A percentile compares a stretch with the other conserved stretches of the same genome.
These are phyloP conservation scores for Pseudococcus jackbeardsleyi DNA, from an alignment of 2,888 invertebrate genomes.

Conservation along the genomic window DNA sequence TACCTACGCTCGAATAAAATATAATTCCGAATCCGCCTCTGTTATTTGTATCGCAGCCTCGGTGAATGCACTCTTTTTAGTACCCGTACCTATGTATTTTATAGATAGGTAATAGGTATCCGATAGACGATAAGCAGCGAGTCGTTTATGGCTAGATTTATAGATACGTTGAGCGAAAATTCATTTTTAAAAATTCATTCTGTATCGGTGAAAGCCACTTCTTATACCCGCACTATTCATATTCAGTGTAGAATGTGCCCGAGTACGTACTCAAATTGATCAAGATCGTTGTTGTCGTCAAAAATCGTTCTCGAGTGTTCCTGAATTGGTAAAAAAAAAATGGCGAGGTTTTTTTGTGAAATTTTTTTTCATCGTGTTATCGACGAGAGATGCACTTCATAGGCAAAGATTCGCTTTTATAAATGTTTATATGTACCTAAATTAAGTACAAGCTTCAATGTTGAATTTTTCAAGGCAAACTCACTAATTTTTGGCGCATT, in stretches of 20 bases:
- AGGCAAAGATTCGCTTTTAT: not conserved
- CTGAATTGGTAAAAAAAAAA: not conserved
- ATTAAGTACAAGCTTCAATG: not conserved
- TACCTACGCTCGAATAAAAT: not conserved
- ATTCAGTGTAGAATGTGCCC: not conserved
- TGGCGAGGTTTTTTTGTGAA: not conserved
- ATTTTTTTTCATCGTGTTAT: constrained; percentile 10
- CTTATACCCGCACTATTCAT: not conserved
- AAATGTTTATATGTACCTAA: not conserved
- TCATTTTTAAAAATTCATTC: constrained; percentile 6
- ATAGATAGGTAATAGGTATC: not conserved
- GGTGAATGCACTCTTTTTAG: constrained; percentile 30
- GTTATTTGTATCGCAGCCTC: not conserved
- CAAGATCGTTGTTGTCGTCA: not conserved
- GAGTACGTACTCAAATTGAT: not conserved
- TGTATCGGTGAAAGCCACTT: not conserved
- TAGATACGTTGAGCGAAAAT: constrained; percentile 9
- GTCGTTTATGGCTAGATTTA: constrained; percentile 8
- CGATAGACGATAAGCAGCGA: not conserved
- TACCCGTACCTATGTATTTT: not conserved
- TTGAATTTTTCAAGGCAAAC: constrained; percentile 34
- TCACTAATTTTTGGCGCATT: constrained; percentile 31
- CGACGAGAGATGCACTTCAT: not conserved
- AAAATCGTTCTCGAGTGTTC: not conserved
- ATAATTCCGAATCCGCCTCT: constrained; percentile 13